Evolutionary conservation across 2,113 vertebrate species (phyloP).

Genomic region (Dasyurus viverrinus): DNA sequence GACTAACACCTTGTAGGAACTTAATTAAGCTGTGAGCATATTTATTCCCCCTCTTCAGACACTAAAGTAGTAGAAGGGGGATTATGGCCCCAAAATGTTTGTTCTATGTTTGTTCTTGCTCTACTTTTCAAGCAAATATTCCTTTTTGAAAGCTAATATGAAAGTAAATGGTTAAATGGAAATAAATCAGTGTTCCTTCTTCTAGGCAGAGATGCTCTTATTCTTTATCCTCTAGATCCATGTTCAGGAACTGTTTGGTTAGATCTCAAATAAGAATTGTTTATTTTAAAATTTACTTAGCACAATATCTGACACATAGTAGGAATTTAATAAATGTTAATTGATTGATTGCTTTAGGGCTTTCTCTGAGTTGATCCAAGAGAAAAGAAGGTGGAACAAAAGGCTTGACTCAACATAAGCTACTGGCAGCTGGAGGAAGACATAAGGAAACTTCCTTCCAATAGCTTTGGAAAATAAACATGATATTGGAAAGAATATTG

Average conservation of each 20-base stretch:
- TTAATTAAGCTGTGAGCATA: neutral
- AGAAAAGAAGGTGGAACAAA: neutral
- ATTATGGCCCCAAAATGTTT: neutral
- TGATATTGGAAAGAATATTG: neutral
- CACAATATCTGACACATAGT: neutral
- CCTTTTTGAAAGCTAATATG: neutral
- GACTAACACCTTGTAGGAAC: neutral
- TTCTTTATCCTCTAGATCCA: neutral
- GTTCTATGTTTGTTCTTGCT: neutral
- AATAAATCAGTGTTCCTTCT: neutral
- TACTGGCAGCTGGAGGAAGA: neutral
- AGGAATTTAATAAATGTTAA: neutral
- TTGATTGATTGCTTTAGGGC: neutral
- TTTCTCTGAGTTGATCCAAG: neutral
- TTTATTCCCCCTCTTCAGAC: neutral
- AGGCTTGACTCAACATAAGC: neutral
- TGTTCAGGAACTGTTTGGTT: neutral
- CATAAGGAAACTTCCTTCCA: neutral
- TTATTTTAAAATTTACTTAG: neutral
- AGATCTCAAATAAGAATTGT: neutral
- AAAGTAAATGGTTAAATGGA: neutral
- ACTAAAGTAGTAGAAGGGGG: neutral
- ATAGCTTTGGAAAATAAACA: neutral
- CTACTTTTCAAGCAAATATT: neutral
- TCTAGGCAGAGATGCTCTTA: neutral